Evolutionary conservation across 1,140 invertebrate genomes (phyloP).

Genomic region (Drosophila cardini): DNA sequence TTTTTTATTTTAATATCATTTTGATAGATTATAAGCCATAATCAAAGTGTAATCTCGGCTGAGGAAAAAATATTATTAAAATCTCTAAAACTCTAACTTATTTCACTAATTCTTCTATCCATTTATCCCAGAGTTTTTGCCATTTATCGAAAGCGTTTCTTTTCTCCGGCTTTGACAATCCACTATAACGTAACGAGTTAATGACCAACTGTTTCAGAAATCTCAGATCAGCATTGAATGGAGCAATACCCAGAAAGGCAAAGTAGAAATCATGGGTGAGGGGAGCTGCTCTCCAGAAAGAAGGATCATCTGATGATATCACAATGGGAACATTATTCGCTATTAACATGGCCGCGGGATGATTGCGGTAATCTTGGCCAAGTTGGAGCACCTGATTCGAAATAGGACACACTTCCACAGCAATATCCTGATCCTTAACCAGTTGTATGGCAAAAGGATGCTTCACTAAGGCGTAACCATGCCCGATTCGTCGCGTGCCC

Average conservation of each 20-base stretch:
- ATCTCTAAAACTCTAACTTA: too few species aligned
- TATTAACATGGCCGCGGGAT: conserved; percentile 89
- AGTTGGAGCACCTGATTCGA: conserved; percentile 91
- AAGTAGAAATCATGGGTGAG: conserved; percentile 93
- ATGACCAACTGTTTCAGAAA: conserved; percentile 91
- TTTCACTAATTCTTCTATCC: conserved; percentile 43
- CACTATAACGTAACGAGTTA: conserved; percentile 90
- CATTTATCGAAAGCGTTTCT: conserved; percentile 57
- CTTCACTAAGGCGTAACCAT: conserved; percentile 89
- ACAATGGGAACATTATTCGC: conserved; percentile 87
- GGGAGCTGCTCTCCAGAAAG: conserved; percentile 89
- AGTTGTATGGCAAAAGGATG: conserved; percentile 89
- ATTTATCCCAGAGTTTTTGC: conserved; percentile 65
- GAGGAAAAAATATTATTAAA: too few species aligned
- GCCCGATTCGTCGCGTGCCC: conserved; percentile 89
- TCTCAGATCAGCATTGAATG: conserved; percentile 88
- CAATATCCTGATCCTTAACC: conserved; percentile 87
- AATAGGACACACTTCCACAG: conserved; percentile 92
- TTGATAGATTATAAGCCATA: too few species aligned
- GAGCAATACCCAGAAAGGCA: conserved; percentile 91
- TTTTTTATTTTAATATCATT: too few species aligned
- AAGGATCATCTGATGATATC: conserved; percentile 90
- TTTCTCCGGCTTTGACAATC: conserved; percentile 55
- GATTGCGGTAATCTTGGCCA: conserved; percentile 91
- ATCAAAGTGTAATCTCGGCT: too few species aligned